These are phyloP conservation scores for Brenthis ino DNA, from an alignment of 2,888 invertebrate genomes.

Conservation along the genomic window DNA sequence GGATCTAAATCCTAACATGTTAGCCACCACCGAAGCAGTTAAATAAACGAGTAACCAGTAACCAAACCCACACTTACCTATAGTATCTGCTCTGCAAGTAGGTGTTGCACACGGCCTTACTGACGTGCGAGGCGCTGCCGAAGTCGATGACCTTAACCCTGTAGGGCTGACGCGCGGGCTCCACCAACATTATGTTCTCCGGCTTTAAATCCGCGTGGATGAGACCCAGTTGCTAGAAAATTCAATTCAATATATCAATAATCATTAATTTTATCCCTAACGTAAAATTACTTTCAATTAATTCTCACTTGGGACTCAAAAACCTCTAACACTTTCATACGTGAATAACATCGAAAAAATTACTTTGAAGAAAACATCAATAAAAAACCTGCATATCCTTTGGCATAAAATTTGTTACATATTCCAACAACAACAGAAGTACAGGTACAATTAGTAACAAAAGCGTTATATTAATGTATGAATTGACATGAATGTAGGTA, in stretches of 20 bases:
- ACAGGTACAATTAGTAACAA: too few relatives aligned
- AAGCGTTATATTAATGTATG: not conserved
- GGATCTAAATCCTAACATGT: too few relatives aligned
- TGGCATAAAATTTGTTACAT: too few relatives aligned
- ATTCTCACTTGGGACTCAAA: too few relatives aligned
- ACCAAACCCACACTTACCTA: slow-evolving; percentile 53
- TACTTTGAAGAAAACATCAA: too few relatives aligned
- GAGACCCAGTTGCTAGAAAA: slow-evolving; percentile 94
- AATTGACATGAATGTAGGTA: not conserved
- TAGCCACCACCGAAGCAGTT: too few relatives aligned
- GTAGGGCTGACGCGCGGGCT: slow-evolving; percentile 98
- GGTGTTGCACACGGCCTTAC: slow-evolving; percentile 99
- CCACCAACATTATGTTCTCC: slow-evolving; percentile 99
- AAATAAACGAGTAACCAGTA: not conserved
- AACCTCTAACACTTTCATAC: too few relatives aligned
- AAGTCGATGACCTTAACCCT: slow-evolving; percentile 99
- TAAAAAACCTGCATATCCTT: too few relatives aligned
- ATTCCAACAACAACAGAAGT: too few relatives aligned
- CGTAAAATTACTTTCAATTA: too few relatives aligned
- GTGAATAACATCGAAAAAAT: too few relatives aligned
- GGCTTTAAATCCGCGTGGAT: slow-evolving; percentile 99
- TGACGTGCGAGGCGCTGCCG: slow-evolving; percentile 99
- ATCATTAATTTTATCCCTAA: too few relatives aligned
- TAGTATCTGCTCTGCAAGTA: slow-evolving; percentile 99
- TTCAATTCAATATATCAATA: not conserved